Base-by-base conservation (phyloP, 2,113 vertebrate genomes). In the Canis aureus region DNA sequence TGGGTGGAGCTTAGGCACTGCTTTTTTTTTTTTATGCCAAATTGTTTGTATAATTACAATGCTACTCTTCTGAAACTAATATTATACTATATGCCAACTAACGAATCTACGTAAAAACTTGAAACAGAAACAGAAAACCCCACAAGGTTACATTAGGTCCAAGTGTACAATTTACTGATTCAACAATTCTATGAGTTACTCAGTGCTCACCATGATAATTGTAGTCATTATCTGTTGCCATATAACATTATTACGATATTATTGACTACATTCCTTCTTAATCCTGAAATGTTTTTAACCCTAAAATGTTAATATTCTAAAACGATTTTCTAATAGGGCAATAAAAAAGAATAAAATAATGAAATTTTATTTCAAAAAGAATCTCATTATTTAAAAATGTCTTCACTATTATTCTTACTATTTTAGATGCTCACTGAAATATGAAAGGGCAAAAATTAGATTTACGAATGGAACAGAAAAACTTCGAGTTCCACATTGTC, bases 351-450 rank as follows among this genome's bases (percentile, higher is more conserved):
- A 81, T 35, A 84, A 91, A 89, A 91, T 35, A 59, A 35, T 15
- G 81, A 1, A n/a, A 84, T 71, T 96, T 89, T 82, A 90, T 62
- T 74, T 94, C 8, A 53, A 96, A 49, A 87, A 22, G 15, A 85
- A 94, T 91, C 49, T 53, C 11, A 35, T 2, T 66, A 71, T 81
- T 89, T 78, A 62, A 96, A 85, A 94, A 51, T 78, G 8, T 7
- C 25, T 95, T 92, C 3, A 35, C 20, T 29, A 59, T 60, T 90
- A 59, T 53, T 80, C n/a, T 73, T 91, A 51, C 38, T 62, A 69
- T 4, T 80, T 51, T 35, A 32, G 25, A 32, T 60, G 12, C 38
- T 80, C 20, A 84, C 20, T 80, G 38, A 95, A 84, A 64, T 43
- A 90, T 19, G 32, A 91, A 71, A 87, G 32, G 43, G 19, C 20